phyloP scores from a whole-genome alignment of 2,797 vertebrate genomes.

The Ctenochaetus hawaiiensis region DNA sequence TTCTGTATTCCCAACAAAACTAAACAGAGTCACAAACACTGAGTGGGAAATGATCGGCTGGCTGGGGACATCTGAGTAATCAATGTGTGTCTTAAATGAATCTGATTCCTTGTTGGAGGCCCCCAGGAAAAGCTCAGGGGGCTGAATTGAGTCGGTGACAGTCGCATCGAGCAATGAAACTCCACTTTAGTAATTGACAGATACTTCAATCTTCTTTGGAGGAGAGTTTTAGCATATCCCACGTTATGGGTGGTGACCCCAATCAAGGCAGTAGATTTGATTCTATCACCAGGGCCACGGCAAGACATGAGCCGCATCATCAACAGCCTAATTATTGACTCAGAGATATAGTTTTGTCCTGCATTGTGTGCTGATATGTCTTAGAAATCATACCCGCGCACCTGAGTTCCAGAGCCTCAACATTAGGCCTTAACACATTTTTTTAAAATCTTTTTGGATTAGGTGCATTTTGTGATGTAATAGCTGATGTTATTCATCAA shows the following conservation, averaged over 20 bases:
- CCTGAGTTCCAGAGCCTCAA: neutral
- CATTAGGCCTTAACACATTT: neutral
- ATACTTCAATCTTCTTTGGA: conserved; percentile 72
- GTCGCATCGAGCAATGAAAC: conserved; percentile 54
- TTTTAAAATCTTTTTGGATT: conserved; percentile 21
- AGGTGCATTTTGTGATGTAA: conserved; percentile 60
- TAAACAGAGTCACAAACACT: conserved; percentile 38
- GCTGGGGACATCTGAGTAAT: conserved; percentile 61
- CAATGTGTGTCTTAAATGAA: conserved; percentile 68
- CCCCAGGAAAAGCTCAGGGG: conserved; percentile 28
- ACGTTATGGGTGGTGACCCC: conserved; percentile 74
- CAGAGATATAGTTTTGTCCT: conserved; percentile 42
- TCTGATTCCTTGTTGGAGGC: conserved; percentile 56
- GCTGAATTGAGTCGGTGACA: conserved; percentile 46
- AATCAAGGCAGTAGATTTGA: conserved; percentile 80
- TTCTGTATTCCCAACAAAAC: conserved; percentile 56
- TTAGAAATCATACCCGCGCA: conserved; percentile 1
- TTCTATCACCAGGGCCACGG: conserved; percentile 55
- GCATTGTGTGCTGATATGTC: neutral
- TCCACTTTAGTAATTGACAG: conserved; percentile 86
- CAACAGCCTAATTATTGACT: conserved; percentile 69
- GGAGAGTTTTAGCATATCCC: conserved; percentile 78
- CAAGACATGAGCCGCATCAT: conserved; percentile 66
- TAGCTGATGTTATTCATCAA: conserved; percentile 72
- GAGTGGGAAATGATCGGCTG: conserved; percentile 63